Evolutionary conservation across 2,797 vertebrate species (phyloP), one percentile per base, ranked within the genome.

Genomic region (Allobates femoralis): DNA sequence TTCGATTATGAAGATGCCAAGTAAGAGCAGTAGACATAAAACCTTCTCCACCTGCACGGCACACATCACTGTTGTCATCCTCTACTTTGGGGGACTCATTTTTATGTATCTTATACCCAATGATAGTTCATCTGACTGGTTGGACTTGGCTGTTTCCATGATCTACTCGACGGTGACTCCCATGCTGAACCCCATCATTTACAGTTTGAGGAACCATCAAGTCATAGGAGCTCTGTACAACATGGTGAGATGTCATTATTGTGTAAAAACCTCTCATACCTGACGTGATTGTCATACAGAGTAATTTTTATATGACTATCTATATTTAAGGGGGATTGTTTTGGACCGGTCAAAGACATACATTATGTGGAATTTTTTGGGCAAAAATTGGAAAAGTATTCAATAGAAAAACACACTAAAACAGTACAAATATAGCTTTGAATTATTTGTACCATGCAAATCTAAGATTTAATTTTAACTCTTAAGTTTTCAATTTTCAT

Each of bases 31-130:
- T 12, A 79, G 74, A n/a, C 19, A 41, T 12, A 87, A 87, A 28
- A 67, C 76, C 66, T 80, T 87, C 46, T 87, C 86, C 76, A 87
- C 86, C 15, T 87, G 86, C 26, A 58, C 81, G 8, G 80, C 86
- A 34, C 86, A 87, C 37, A 41, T 84, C 50, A 87, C 67, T 0
- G 81, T 84, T 32, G 86, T 87, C 11, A 2, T 79, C 34, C 66
- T 87, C 14, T 87, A 87, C 41, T 87, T 74, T 55, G 81, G 86
- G 37, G 55, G 66, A 0, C 75, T 87, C 41, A 84, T 30, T 50
- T 87, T 84, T 51, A 80, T 87, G 86, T 87, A 87, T 37, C 76
- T 87, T n/a, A 30, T 87, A n/a, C 76, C 86, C 6, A 64, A 51
- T 32, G 5, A 41, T 19, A 6, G 23, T 15, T 80, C 86, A 5